Evolutionary conservation across 2,888 invertebrate genomes (phyloP).

Genomic region (Synanthedon andrenaeformis): DNA sequence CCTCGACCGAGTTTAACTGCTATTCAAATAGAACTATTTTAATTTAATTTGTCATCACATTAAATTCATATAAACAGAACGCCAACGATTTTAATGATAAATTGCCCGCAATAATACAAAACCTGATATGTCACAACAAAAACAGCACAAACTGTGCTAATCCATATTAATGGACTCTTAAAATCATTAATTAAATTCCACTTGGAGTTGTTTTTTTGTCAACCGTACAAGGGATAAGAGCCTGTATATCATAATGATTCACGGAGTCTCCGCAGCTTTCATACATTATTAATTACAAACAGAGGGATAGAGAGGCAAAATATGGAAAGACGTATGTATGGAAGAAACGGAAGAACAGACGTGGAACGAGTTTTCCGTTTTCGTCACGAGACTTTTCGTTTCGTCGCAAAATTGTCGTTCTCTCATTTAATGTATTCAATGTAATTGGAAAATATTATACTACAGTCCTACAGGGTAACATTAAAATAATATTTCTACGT

Average conservation of each 20-base stretch:
- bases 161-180: constrained; percentile 41
- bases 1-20: too few relatives aligned
- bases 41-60: too few relatives aligned
- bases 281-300: constrained; percentile 58
- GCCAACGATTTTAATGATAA: background rate
- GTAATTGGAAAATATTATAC: background rate
- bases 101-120: background rate
- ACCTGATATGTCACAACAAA: constrained; percentile 22
- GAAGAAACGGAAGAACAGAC: constrained; percentile 14
- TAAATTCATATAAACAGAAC: background rate
- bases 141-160: constrained; percentile 24
- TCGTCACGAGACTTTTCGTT: background rate
- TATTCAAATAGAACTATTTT: too few relatives aligned
- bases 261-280: constrained; percentile 45
- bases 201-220: constrained; percentile 23
- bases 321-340: constrained; percentile 16
- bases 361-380: background rate
- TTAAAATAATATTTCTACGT: background rate
- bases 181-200: constrained; percentile 13
- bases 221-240: constrained; percentile 30
- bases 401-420: background rate
- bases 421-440: background rate
- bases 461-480: background rate
- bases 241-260: constrained; percentile 48
- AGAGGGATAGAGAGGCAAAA: constrained; percentile 24